Evolutionary conservation across 2,113 vertebrate genomes (phyloP).

Genomic region (Setophaga petechia): DNA sequence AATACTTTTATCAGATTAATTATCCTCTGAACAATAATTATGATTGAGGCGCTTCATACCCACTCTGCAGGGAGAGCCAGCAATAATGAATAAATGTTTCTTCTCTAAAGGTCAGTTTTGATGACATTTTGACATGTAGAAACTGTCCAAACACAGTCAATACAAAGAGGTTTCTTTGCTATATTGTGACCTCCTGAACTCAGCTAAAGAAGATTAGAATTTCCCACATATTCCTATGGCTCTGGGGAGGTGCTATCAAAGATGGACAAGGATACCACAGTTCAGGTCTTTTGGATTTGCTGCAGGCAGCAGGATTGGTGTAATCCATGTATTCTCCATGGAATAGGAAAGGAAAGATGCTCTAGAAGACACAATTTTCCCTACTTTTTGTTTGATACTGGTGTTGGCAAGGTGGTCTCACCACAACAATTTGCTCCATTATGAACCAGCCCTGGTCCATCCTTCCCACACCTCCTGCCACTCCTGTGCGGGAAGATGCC

Average conservation of each 20-base stretch:
- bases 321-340: background rate
- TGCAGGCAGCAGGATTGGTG: background rate
- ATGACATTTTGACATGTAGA: background rate
- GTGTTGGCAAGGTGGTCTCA: background rate
- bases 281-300: background rate
- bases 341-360: background rate
- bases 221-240: background rate
- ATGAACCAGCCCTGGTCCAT: background rate
- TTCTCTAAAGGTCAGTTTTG: slow-evolving; percentile 14
- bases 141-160: background rate
- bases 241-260: background rate
- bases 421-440: background rate
- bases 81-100: background rate
- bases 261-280: background rate
- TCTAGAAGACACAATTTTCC: background rate
- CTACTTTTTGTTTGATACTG: background rate
- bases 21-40: slow-evolving; percentile 34
- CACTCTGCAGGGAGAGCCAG: background rate
- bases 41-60: background rate
- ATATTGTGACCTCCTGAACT: background rate
- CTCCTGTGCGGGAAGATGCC: background rate
- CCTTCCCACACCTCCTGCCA: background rate
- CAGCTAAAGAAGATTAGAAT: background rate
- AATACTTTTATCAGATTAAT: slow-evolving; percentile 42
- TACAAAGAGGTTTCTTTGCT: background rate